These are phyloP conservation scores for Monodelphis domestica DNA, from an alignment of 2,797 vertebrate species.

Conservation along the genomic window DNA sequence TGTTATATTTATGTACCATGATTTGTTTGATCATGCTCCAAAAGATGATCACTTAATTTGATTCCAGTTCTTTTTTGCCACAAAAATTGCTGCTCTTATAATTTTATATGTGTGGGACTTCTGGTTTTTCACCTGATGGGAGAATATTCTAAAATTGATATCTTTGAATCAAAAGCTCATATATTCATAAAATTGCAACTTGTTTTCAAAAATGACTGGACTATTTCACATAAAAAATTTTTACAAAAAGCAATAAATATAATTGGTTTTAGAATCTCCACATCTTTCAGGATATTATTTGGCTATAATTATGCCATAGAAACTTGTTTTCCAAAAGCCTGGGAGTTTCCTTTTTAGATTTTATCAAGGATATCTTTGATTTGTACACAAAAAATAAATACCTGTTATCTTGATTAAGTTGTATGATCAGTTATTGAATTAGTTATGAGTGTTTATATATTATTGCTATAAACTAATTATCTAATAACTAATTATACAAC, in stretches of 20 bases:
- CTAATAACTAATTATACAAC: no score
- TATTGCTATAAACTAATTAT: no score
- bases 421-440: not conserved
- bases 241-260: not conserved
- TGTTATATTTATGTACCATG: not conserved
- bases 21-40: not conserved
- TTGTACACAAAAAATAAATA: no score
- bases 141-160: not conserved
- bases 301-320: not conserved
- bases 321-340: not conserved
- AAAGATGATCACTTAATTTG: not conserved
- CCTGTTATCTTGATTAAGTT: not conserved
- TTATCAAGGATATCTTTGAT: not conserved
- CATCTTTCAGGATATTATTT: not conserved
- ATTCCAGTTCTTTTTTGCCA: not conserved
- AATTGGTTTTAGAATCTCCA: not conserved
- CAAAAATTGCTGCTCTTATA: not conserved
- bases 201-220: not conserved
- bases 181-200: not conserved
- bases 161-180: not conserved
- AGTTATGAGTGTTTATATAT: not conserved
- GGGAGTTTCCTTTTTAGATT: not conserved
- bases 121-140: not conserved
- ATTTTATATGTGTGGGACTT: not conserved
- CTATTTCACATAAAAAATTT: not conserved